These are phyloP conservation scores for Danionella dracula DNA, from an alignment of 2,797 vertebrate genomes.

Conservation along the genomic window DNA sequence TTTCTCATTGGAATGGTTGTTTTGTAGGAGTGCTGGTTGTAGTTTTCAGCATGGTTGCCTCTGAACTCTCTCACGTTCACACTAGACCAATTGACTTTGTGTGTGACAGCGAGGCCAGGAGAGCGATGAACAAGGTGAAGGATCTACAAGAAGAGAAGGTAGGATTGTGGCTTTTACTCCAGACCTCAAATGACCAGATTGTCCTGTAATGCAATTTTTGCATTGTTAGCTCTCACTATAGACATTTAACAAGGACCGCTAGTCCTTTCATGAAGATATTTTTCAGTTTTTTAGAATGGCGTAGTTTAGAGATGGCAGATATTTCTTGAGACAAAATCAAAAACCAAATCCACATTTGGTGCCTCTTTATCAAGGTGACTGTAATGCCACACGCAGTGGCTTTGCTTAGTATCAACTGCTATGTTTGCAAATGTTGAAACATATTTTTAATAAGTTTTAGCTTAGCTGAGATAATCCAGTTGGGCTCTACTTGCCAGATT, in stretches of 20 bases:
- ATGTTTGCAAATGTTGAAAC: too few species aligned
- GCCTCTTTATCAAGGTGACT: too few species aligned
- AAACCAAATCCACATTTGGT: too few species aligned
- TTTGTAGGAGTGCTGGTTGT: constrained; percentile 54
- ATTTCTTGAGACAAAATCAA: too few species aligned
- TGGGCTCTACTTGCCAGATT: too few species aligned
- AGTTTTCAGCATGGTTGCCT: constrained; percentile 60
- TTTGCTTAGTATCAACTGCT: too few species aligned
- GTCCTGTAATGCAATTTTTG: neutral
- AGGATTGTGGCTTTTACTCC: constrained; percentile 28
- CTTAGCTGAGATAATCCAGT: too few species aligned
- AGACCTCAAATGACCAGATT: neutral
- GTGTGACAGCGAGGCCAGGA: constrained; percentile 58
- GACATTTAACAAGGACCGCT: neutral
- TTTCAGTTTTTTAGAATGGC: too few species aligned
- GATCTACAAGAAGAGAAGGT: constrained; percentile 59
- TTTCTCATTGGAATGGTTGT: neutral
- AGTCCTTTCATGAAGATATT: too few species aligned
- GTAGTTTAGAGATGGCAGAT: too few species aligned
- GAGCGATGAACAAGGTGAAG: constrained; percentile 56
- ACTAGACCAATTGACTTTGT: constrained; percentile 62
- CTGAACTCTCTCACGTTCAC: constrained; percentile 53
- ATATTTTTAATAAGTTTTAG: too few species aligned
- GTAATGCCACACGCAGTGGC: too few species aligned
- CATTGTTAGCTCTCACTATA: neutral